Evolutionary conservation across 2,888 invertebrate genomes (phyloP), one percentile per base, ranked within the genome.

Genomic region (Lepidochrysops patricia): DNA sequence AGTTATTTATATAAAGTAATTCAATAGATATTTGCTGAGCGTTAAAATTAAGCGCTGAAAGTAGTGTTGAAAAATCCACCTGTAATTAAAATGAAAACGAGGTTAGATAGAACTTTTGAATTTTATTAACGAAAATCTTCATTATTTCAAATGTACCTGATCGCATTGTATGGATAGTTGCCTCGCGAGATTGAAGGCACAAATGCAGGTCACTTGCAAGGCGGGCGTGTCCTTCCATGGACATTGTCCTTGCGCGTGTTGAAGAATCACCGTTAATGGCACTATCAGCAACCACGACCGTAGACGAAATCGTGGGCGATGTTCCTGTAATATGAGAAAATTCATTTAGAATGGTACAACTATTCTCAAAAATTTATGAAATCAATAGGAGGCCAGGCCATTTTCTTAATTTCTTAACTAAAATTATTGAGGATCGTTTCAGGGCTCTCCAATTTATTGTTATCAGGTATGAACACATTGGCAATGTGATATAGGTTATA

Each of bases 111-210:
- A 13, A 9, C 6, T 49, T 23, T 7, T 6, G 43, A 19, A 19
- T 15, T 43, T 19, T 19, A 43, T 19, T 9, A 43, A 23, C 15
- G 9, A 19, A 19, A 43, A 57, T n/a, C 5, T n/a, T 4, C 4
- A 26, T 56, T 6, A 15, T 7, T 19, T n/a, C n/a, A n/a, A 25
- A 27, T 9, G n/a, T 80, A 92, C 92, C 90, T 95, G 94, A 84
- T 96, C 96, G 82, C 97, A 97, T 84, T 97, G 97, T 66, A 97
- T 94, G 32, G 96, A 96, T 12, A 97, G 89, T 77, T 96, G 96
- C 69, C 93, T 92, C 49, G 95, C 96, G 64, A 96, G 90, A 78
- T 96, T 97, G 80, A 94, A 94, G 64, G 96, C 96, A 84, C 97
- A 97, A 63, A 97, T 92, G 80, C 97, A 97, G 52, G 95, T 93